Conservation (phyloP, 1,140 invertebrate genomes). For the Drosophila sechellia region DNA sequence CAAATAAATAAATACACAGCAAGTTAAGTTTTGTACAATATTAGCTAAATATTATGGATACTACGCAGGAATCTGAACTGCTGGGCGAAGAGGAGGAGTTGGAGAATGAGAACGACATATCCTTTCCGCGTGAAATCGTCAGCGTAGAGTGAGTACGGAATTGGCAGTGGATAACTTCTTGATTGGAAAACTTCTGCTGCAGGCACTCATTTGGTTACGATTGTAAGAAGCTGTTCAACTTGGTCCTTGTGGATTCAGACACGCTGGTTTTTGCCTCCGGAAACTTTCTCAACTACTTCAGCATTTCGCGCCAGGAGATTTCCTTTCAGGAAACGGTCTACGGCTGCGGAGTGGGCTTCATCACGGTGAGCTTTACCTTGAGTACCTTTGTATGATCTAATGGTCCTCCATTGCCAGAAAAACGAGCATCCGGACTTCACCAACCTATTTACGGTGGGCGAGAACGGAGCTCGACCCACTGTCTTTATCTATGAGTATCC, state of each 20-base stretch:
- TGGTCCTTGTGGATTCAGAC: conserved; percentile 89
- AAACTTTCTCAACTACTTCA: conserved; percentile 91
- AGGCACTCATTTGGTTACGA: conserved; percentile 95
- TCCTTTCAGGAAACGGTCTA: conserved; percentile 90
- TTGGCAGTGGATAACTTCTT: not conserved
- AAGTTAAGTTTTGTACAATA: conserved; percentile 17
- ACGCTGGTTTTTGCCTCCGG: conserved; percentile 92
- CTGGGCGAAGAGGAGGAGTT: conserved; percentile 55
- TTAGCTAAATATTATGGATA: conserved; percentile 43
- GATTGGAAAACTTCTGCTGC: not conserved
- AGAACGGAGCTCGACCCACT: conserved; percentile 92
- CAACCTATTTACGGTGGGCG: conserved; percentile 92
- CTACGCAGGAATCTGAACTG: conserved; percentile 14
- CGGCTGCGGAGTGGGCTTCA: conserved; percentile 91
- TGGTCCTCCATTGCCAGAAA: conserved; percentile 85
- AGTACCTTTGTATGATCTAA: not conserved
- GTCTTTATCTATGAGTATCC: conserved; percentile 95
- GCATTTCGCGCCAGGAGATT: conserved; percentile 88
- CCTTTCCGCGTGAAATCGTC: conserved; percentile 60
- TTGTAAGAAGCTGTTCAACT: conserved; percentile 91
- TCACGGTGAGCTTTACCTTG: conserved; percentile 87
- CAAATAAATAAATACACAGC: conserved; percentile 47
- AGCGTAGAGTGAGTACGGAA: conserved; percentile 49
- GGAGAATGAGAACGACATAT: conserved; percentile 22
- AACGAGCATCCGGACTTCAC: conserved; percentile 88